Conservation (phyloP, 2,113 vertebrate genomes). For the Rhipidura dahli region DNA sequence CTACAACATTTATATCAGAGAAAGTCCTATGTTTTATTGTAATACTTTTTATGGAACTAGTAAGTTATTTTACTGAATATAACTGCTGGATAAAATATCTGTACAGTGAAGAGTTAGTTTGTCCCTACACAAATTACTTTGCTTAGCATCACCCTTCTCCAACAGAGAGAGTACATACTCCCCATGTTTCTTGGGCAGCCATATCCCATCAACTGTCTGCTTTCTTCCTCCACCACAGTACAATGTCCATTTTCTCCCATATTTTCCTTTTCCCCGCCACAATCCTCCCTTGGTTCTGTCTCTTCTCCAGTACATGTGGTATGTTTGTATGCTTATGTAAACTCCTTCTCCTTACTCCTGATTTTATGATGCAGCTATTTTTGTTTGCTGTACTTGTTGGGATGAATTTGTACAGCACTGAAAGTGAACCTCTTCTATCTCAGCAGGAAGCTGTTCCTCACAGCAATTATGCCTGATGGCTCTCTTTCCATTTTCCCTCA, state of each 20-base stretch:
- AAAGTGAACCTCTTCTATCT: conserved; percentile 65
- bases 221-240: conserved; percentile 31
- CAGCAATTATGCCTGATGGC: conserved; percentile 68
- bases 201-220: not conserved
- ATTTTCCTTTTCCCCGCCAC: not conserved
- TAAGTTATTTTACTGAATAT: not conserved
- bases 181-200: not conserved
- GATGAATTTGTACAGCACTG: conserved; percentile 55
- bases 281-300: conserved; percentile 36
- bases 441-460: conserved; percentile 70
- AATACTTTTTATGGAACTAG: not conserved
- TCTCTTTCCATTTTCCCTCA: conserved; percentile 71
- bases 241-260: conserved; percentile 18
- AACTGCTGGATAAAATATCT: not conserved
- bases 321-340: not conserved
- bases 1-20: not conserved
- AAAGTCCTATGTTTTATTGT: not conserved
- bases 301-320: not conserved
- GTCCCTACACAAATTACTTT: not conserved
- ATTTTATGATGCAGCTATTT: conserved; percentile 71
- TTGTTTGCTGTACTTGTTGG: conserved; percentile 65
- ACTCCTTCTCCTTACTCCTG: conserved; percentile 59
- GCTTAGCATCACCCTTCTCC: not conserved
- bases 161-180: not conserved
- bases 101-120: not conserved